Evolutionary conservation across 2,888 invertebrate species (phyloP).

Genomic region (Eristalinus aeneus): DNA sequence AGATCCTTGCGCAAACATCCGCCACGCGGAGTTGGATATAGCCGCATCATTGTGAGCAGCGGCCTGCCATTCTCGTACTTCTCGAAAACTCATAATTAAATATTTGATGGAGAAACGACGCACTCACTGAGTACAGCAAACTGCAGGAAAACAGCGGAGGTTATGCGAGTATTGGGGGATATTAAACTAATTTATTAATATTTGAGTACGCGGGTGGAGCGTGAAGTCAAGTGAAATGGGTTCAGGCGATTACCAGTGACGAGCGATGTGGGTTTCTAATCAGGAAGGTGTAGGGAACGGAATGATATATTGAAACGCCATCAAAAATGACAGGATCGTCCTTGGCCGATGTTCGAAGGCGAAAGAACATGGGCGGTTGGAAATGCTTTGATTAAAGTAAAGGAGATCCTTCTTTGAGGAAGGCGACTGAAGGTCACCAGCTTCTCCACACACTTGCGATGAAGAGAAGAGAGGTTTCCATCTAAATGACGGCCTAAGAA

Average conservation of each 20-base stretch:
- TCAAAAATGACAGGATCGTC: background rate
- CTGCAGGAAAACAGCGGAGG: background rate
- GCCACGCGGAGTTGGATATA: background rate
- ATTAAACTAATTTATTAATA: slow-evolving; percentile 60
- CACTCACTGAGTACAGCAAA: background rate
- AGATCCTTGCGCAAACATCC: slow-evolving; percentile 43
- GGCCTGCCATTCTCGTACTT: background rate
- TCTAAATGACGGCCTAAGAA: too few relatives aligned
- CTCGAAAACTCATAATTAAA: slow-evolving; percentile 58
- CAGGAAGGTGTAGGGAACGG: background rate
- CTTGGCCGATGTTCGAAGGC: background rate
- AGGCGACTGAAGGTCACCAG: too few relatives aligned
- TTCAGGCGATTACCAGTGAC: slow-evolving; percentile 30
- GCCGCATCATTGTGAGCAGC: background rate
- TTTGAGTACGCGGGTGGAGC: slow-evolving; percentile 35
- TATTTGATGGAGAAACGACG: slow-evolving; percentile 20
- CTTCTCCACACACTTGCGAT: too few relatives aligned
- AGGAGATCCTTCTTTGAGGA: background rate
- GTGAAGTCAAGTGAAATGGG: slow-evolving; percentile 44
- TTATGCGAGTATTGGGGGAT: slow-evolving; percentile 38
- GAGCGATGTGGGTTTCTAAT: background rate
- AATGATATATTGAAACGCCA: background rate
- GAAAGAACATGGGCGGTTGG: too few relatives aligned
- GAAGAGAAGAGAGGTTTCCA: too few relatives aligned
- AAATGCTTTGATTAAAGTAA: background rate